Percentiles rank a stretch among this genome's conserved stretches.
Conservation (phyloP, 1,140 invertebrate genomes). For the Spodoptera litura region DNA sequence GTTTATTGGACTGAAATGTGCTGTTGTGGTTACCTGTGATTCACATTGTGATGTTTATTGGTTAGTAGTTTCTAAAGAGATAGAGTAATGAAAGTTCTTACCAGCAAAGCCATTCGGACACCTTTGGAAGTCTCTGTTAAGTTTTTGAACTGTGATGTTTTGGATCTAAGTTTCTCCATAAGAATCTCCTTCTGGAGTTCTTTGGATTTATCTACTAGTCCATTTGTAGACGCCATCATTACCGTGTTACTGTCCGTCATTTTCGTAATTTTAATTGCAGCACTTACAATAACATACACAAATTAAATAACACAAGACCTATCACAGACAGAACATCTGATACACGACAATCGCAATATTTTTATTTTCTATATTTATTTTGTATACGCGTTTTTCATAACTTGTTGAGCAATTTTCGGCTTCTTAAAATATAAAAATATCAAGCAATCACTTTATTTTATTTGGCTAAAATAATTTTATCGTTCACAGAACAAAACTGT, state of each 20-base stretch:
- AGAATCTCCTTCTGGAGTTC: slow-evolving; percentile 92
- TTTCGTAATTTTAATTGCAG: slow-evolving; percentile 61
- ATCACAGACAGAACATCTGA: slow-evolving; percentile 59
- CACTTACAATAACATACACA: slow-evolving; percentile 70
- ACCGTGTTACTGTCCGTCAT: slow-evolving; percentile 78
- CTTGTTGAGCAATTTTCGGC: slow-evolving; percentile 13
- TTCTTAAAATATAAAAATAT: slow-evolving; percentile 38
- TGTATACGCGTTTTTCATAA: slow-evolving; percentile 12
- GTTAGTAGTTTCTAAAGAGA: neutral
- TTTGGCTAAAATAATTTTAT: slow-evolving; percentile 44
- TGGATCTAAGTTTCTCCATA: slow-evolving; percentile 95
- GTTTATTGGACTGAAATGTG: neutral
- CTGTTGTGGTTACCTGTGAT: neutral
- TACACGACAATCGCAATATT: slow-evolving; percentile 11
- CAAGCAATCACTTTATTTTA: slow-evolving; percentile 22
- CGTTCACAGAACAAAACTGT: slow-evolving; percentile 57
- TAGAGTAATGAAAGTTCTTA: slow-evolving; percentile 81
- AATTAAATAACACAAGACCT: slow-evolving; percentile 68
- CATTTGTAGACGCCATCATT: slow-evolving; percentile 71
- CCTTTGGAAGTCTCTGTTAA: slow-evolving; percentile 94
- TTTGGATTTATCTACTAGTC: slow-evolving; percentile 88
- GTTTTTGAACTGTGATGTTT: slow-evolving; percentile 92
- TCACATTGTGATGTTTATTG: neutral
- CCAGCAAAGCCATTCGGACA: slow-evolving; percentile 93
- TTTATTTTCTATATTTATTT: slow-evolving; percentile 24